Percentiles rank a stretch among this genome's conserved stretches.
phyloP scores from a whole-genome alignment of 2,888 invertebrate species.

The Lasioglossum marginatum region DNA sequence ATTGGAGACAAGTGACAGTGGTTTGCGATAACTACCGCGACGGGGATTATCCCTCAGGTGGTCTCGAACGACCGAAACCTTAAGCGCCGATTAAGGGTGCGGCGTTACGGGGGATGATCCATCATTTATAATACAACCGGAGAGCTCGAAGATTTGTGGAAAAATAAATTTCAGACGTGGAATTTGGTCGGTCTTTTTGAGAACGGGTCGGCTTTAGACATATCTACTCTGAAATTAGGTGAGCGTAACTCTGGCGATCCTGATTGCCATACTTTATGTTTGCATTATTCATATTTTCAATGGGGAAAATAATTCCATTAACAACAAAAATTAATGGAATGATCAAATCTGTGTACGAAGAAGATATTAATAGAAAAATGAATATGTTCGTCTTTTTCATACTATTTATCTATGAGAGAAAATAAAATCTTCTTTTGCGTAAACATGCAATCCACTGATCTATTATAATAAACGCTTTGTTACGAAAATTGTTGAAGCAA shows the following conservation, averaged over 20 bases:
- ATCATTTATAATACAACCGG: background rate
- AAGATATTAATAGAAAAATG: too few species aligned
- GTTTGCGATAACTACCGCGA: background rate
- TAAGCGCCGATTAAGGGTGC: constrained; percentile 4
- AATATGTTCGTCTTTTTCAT: too few species aligned
- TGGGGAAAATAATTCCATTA: too few species aligned
- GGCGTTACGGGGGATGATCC: background rate
- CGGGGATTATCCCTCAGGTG: background rate
- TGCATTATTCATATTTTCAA: too few species aligned
- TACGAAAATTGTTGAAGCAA: background rate
- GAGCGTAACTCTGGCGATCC: background rate
- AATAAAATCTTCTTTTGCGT: background rate
- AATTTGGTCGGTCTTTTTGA: background rate
- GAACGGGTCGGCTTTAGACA: background rate
- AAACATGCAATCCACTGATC: background rate
- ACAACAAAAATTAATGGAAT: too few species aligned
- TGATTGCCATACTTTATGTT: background rate
- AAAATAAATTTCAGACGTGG: background rate
- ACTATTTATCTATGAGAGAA: too few species aligned
- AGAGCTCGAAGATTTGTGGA: background rate
- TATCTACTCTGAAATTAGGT: background rate
- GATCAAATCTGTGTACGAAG: too few species aligned
- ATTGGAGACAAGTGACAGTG: background rate
- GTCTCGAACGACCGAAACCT: background rate
- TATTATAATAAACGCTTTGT: background rate